Conservation (phyloP, 2,113 vertebrate genomes). For the Corythornis vintsioides region DNA sequence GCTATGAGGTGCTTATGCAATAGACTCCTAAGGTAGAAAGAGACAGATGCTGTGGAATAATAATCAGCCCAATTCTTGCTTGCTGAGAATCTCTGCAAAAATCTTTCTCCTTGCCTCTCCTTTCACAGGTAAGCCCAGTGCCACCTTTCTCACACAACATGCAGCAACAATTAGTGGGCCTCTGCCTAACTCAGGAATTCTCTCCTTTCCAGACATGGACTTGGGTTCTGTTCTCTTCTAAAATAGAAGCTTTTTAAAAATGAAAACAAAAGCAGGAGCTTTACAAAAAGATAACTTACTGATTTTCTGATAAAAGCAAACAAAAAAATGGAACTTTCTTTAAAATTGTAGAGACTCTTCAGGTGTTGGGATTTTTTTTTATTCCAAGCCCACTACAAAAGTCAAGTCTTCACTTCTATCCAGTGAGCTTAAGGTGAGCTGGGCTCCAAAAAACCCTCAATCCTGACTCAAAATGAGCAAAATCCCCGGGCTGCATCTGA, state of each 20-base stretch:
- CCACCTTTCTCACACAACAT: neutral
- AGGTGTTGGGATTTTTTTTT: neutral
- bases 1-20: slow-evolving; percentile 51
- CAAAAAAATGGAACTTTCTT: neutral
- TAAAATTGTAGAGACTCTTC: neutral
- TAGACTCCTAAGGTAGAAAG: slow-evolving; percentile 60
- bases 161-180: neutral
- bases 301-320: neutral
- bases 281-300: neutral
- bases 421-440: neutral
- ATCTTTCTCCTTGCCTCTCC: neutral
- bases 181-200: neutral
- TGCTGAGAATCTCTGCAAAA: slow-evolving; percentile 15
- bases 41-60: slow-evolving; percentile 46
- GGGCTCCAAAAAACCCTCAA: neutral
- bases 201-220: neutral
- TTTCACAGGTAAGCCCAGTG: neutral
- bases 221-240: neutral
- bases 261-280: neutral
- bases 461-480: neutral
- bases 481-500: neutral
- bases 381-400: neutral
- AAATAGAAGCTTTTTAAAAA: neutral
- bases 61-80: slow-evolving; percentile 48
- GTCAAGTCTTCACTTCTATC: neutral